These are phyloP conservation scores for Sepioteuthis lessoniana DNA, from an alignment of 2,888 invertebrate species.

Conservation along the genomic window DNA sequence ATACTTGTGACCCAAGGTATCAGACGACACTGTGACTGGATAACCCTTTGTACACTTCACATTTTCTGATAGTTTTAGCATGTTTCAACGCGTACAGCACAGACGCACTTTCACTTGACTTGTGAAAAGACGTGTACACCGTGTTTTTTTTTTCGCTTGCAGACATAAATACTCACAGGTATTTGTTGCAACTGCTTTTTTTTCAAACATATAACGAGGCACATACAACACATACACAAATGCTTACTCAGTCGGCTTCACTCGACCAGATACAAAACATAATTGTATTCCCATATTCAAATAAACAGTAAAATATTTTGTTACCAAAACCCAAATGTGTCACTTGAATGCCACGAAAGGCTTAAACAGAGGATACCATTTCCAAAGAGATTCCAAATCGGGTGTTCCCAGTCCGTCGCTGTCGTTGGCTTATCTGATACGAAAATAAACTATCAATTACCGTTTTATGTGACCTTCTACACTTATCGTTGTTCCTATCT, in stretches of 20 bases:
- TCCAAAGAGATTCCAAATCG: slow-evolving; percentile 8
- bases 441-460: slow-evolving; percentile 6
- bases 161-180: too few species aligned
- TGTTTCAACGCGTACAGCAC: too few species aligned
- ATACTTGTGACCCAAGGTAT: too few species aligned
- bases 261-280: neutral
- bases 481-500: neutral
- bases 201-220: too few species aligned
- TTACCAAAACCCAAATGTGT: neutral
- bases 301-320: neutral
- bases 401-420: neutral
- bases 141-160: too few species aligned
- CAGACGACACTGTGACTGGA: too few species aligned
- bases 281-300: neutral
- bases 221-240: too few species aligned
- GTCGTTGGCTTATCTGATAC: slow-evolving; percentile 7
- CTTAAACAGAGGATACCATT: neutral
- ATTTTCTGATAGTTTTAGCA: too few species aligned
- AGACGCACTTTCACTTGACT: too few species aligned
- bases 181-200: too few species aligned
- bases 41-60: too few species aligned
- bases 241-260: neutral
- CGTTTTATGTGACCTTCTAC: neutral
- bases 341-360: neutral
- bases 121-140: too few species aligned